phyloP scores from a whole-genome alignment of 2,797 vertebrate genomes.

The Forpus xanthops region DNA sequence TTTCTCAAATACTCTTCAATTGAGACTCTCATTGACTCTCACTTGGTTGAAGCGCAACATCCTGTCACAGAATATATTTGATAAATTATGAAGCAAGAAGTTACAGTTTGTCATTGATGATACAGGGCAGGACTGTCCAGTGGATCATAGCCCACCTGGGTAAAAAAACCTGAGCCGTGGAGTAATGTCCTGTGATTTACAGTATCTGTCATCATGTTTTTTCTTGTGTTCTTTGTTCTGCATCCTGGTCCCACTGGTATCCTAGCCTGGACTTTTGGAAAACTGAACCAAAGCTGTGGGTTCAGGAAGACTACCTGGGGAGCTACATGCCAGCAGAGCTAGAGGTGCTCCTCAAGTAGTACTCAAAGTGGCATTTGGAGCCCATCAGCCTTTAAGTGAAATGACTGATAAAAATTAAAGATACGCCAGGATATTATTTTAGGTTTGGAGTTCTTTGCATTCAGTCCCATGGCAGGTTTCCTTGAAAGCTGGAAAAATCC shows the following conservation, averaged over 20 bases:
- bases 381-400: neutral
- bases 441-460: neutral
- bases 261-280: neutral
- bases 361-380: neutral
- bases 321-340: neutral
- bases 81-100: neutral
- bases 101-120: neutral
- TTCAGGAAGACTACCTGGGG: neutral
- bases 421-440: neutral
- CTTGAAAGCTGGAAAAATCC: neutral
- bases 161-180: neutral
- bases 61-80: neutral
- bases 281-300: neutral
- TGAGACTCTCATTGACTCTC: neutral
- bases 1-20: neutral
- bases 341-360: neutral
- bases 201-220: neutral
- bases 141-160: neutral
- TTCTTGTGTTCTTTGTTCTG: neutral
- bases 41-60: rapidly evolving
- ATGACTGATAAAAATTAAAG: neutral
- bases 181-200: neutral
- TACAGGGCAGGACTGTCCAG: neutral
- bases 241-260: neutral
- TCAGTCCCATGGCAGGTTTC: neutral